These are phyloP conservation scores for Zoanthus gigantus DNA, from an alignment of 92 coral and sea anemone species.

Conservation along the genomic window DNA sequence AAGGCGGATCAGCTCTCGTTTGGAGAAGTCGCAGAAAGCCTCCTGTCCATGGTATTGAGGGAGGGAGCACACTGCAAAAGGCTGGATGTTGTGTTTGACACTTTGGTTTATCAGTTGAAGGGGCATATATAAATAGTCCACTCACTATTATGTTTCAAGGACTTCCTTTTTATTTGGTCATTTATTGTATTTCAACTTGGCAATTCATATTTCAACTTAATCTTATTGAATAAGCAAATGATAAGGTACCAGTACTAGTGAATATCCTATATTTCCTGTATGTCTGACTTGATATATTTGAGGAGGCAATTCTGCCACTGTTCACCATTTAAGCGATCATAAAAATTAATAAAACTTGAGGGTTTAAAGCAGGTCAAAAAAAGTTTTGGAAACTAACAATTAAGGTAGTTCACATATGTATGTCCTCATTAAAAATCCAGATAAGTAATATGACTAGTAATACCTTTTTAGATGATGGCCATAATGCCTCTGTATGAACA, in stretches of 20 bases:
- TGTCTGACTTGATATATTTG: slow-evolving; percentile 56
- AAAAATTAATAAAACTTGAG: slow-evolving; percentile 47
- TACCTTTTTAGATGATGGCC: slow-evolving; percentile 53
- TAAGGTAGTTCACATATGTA: slow-evolving; percentile 44
- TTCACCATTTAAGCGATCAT: slow-evolving; percentile 51
- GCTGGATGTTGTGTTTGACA: slow-evolving; percentile 63
- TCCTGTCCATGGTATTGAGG: slow-evolving; percentile 51
- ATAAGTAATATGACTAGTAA: slow-evolving; percentile 46
- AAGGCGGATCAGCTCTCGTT: slow-evolving; percentile 53
- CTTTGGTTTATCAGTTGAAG: slow-evolving; percentile 55
- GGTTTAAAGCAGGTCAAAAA: slow-evolving; percentile 32
- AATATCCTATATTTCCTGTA: too few relatives aligned
- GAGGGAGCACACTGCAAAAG: slow-evolving; percentile 59
- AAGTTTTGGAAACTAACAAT: slow-evolving; percentile 28
- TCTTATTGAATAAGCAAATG: too few relatives aligned
- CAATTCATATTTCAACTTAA: not conserved
- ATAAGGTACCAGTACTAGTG: too few relatives aligned
- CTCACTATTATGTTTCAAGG: slow-evolving; percentile 50
- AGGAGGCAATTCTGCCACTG: slow-evolving; percentile 57
- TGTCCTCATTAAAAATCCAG: slow-evolving; percentile 59
- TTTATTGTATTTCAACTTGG: slow-evolving; percentile 43
- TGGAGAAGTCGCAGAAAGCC: slow-evolving; percentile 39
- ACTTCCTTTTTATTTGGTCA: slow-evolving; percentile 23
- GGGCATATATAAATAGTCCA: slow-evolving; percentile 45
- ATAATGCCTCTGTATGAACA: slow-evolving; percentile 34